These are phyloP conservation scores for Acanthornis magna DNA, from an alignment of 2,797 vertebrate species.

Conservation along the genomic window DNA sequence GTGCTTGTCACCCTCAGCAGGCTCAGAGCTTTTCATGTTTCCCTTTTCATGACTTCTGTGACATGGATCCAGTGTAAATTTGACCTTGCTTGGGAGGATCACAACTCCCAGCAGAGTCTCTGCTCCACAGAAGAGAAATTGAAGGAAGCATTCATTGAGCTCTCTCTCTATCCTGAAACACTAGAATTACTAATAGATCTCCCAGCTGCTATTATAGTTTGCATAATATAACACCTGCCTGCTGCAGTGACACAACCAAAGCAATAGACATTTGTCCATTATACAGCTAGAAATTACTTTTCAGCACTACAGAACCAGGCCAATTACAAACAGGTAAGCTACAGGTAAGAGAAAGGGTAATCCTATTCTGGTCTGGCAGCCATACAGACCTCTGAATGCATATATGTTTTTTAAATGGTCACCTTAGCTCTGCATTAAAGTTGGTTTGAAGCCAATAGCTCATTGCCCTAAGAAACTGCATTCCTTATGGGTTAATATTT, in stretches of 20 bases:
- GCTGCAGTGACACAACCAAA: background rate
- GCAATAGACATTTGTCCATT: background rate
- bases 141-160: background rate
- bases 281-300: background rate
- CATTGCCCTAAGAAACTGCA: slow-evolving; percentile 37
- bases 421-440: slow-evolving; percentile 23
- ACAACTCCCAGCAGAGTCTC: background rate
- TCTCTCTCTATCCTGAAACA: background rate
- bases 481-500: slow-evolving; percentile 68
- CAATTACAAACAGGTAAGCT: background rate
- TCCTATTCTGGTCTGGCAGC: background rate
- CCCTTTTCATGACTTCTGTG: background rate
- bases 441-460: slow-evolving; percentile 23
- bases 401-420: slow-evolving; percentile 46
- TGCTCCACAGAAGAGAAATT: background rate
- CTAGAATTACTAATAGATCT: background rate
- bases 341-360: background rate
- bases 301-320: background rate
- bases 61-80: background rate
- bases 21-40: background rate
- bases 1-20: background rate
- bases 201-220: background rate
- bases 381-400: background rate
- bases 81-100: background rate
- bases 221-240: background rate